Evolutionary conservation across 2,888 invertebrate genomes (phyloP), one percentile per base, ranked within the genome.

Genomic region (Terebella lapidaria): DNA sequence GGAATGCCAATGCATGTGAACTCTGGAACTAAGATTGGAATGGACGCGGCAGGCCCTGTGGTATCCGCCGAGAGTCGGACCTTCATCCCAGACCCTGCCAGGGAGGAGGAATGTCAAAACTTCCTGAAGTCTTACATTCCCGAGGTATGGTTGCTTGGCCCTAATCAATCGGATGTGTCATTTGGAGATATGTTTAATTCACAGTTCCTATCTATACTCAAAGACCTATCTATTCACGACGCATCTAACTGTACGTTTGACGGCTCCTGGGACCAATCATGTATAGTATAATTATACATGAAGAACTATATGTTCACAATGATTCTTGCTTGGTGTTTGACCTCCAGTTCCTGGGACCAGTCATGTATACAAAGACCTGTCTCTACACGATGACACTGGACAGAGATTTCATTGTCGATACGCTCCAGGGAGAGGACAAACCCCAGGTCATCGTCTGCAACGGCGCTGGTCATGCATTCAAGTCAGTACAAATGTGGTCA

Each of bases 311-410:
- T n/a, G n/a, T n/a, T n/a, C n/a, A n/a, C n/a, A n/a, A n/a, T n/a
- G n/a, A n/a, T n/a, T n/a, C n/a, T n/a, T n/a, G n/a, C n/a, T n/a
- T n/a, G n/a, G n/a, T n/a, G n/a, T n/a, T n/a, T n/a, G n/a, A n/a
- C n/a, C n/a, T n/a, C n/a, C 56, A 78, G 77, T 70, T 72, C 42
- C 61, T 73, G 18, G 78, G 78, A 1, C 77, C 77, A 1, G 67
- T 73, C 5, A 58, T 73, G 47, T 72, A 72, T 58, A 73, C 75
- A 3, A 78, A 77, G 62, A 76, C 76, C 0, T 78, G 78, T 59
- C 65, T 78, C 29, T 78, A 78, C 67, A 72, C 75, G 1, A 76
- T 78, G 75, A 73, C 78, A 3, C 71, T 71, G 4, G 78, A 78
- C 68, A 64, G 77, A 20, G 64, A 74, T 61, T 78, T 77, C 64